Evolutionary conservation across 2,888 invertebrate species (phyloP).

Genomic region (Stramonita haemastoma): DNA sequence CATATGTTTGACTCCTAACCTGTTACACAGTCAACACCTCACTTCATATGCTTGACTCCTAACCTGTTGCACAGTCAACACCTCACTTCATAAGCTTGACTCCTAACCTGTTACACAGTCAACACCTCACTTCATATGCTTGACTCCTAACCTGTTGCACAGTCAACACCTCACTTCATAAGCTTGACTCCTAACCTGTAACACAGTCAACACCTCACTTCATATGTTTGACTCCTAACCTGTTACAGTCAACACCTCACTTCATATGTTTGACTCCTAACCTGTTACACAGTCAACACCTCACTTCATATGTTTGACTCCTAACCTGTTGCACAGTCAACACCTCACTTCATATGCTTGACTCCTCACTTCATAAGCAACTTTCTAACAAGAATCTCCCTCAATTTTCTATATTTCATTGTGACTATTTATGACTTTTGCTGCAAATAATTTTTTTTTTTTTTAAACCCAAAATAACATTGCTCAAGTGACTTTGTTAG

Average conservation of each 20-base stretch:
- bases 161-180: constrained; percentile 11
- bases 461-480: no score
- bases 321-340: constrained; percentile 56
- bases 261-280: constrained; percentile 82
- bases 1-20: constrained; percentile 82
- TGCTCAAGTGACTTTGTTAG: no score
- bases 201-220: no score
- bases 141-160: constrained; percentile 79
- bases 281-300: constrained; percentile 47
- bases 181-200: constrained; percentile 82
- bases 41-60: constrained; percentile 82
- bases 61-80: constrained; percentile 53
- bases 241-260: constrained; percentile 39
- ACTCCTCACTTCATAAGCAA: no score
- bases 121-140: constrained; percentile 75
- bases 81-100: constrained; percentile 83
- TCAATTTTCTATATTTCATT: no score
- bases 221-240: constrained; percentile 82
- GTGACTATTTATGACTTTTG: no score
- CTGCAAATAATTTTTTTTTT: no score
- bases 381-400: no score
- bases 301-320: constrained; percentile 82
- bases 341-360: no score
- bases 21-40: constrained; percentile 39
- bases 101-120: constrained; percentile 59